Base-by-base conservation (phyloP, 2,113 vertebrate genomes). In the Isurus oxyrinchus region DNA sequence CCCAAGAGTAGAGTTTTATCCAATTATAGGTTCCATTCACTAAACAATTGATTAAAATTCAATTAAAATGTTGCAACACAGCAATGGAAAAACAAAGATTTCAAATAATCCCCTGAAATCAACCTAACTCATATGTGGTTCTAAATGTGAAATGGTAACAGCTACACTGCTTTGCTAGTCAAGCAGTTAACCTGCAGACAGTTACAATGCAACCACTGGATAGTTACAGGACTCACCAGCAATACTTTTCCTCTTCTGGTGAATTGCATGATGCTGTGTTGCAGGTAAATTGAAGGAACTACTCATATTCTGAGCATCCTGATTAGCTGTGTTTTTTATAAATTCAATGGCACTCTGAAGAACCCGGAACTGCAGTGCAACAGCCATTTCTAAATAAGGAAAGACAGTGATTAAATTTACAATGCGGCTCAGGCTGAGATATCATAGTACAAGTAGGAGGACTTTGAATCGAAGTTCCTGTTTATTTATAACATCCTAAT, bases 271-370 rank as follows among this genome's bases (percentile, higher is more conserved):
- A 86, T 98, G 98, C 0, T 98, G 97, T 23, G 98, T 97, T 59
- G 97, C 97, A 2, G 98, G 97, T 0, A 97, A 96, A 0, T 97
- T 98, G 4, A 97, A 97, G 1, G 98, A 97, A 86, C 97, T 96
- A 13, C 97, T 97, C 96, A 98, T 96, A 96, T 97, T 98, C 97
- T 98, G 98, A 76, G 98, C 97, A 95, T 99, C 99, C 96, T 98
- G 98, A 97, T 97, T 98, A 97, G 99, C 98, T 23, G 99, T 99
- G 0, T 98, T 99, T 97, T 98, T 99, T 97, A 99, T 99, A 97
- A 99, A 99, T 96, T 99, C 98, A 61, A 99, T 98, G 11, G 99
- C 99, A 49, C 99, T 98, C 96, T 99, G 99, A 96, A 99, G 98
- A 97, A 99, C 98, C 40, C 98, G 98, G 96, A 99, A 98, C 97